Base-by-base conservation (phyloP, 2,888 invertebrate genomes). In the Phymatocera aterrima region DNA sequence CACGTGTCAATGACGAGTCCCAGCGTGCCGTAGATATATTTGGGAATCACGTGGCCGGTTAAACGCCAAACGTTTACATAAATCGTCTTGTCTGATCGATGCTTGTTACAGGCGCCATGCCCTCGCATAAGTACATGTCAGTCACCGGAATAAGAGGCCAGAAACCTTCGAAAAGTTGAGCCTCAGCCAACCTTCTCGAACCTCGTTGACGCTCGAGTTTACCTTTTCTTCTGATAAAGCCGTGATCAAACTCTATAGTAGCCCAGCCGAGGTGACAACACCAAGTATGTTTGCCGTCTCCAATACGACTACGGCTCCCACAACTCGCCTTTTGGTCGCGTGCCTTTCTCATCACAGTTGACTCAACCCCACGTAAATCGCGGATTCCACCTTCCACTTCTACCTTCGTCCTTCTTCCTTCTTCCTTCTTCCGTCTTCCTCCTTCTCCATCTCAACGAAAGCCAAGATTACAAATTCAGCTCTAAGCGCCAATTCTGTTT, bases 281-380 rank as follows among this genome's bases (percentile, higher is more conserved):
- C 31, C 34, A 34, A 64, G 37, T 64, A n/a, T 64, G 37, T 64
- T 64, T 64, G 61, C 61, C 37, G 34, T 37, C 61, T 64, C 61
- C 24, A 37, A 64, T 64, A 37, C 61, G 61, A 64, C 61, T 18
- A 64, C 61, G 37, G 34, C 61, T 57, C 61, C 61, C 61, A 37
- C n/a, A 37, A 64, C 61, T 64, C 61, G 37, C 61, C 61, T 37
- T 37, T 57, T 64, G 61, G 61, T 64, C 61, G 61, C 61, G 61
- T 64, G 61, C 37, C 61, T 64, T 57, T 34, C 34, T 64, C 61
- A 64, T 37, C 61, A 64, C 61, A 34, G 34, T 34, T 37, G 61
- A 64, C 61, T 64, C 68, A 68, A 43, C 43, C 24, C 43, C 34
- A 46, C 24, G 43, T 34, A 28, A 34, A 64, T 64, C 64, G 57